A percentile compares a stretch with the other conserved stretches of the same genome.
Conservation (phyloP, 2,888 invertebrate genomes). For the Stenoptilia bipunctidactyla region DNA sequence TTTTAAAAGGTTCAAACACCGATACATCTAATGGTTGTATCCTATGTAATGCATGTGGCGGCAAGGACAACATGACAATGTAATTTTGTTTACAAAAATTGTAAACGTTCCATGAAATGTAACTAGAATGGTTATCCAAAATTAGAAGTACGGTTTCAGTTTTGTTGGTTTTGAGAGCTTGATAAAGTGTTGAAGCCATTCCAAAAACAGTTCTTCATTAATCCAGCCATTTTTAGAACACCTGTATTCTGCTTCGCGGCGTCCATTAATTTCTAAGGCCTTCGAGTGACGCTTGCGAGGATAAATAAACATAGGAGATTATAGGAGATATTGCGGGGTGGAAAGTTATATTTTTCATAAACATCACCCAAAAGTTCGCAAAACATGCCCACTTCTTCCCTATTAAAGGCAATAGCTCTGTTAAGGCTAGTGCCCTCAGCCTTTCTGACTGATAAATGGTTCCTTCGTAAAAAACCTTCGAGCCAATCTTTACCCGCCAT, state of each 20-base stretch:
- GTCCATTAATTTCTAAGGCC: constrained; percentile 15
- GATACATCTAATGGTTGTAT: not conserved
- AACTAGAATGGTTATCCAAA: not conserved
- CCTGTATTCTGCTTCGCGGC: constrained; percentile 13
- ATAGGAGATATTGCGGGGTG: constrained; percentile 8
- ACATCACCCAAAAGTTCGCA: constrained; percentile 4
- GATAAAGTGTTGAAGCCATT: not conserved
- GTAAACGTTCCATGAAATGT: not conserved
- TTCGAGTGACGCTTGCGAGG: constrained; percentile 9
- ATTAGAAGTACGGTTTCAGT: not conserved
- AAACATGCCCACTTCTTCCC: constrained; percentile 4
- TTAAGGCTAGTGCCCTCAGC: constrained; percentile 8
- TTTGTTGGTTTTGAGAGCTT: not conserved
- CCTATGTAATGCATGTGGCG: not conserved
- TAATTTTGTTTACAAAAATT: not conserved
- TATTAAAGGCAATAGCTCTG: constrained; percentile 8
- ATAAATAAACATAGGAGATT: constrained; percentile 17
- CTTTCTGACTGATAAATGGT: constrained; percentile 6
- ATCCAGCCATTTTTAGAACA: constrained; percentile 20
- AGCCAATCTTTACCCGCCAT: constrained; percentile 10
- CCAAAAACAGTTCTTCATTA: not conserved
- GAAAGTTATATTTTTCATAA: constrained; percentile 11
- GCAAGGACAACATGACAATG: not conserved
- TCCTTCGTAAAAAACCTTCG: constrained; percentile 7
- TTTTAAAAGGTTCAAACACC: not conserved